Percentiles rank a stretch among this genome's conserved stretches.
phyloP scores from a whole-genome alignment of 2,888 invertebrate genomes.

The Acleris emargana region DNA sequence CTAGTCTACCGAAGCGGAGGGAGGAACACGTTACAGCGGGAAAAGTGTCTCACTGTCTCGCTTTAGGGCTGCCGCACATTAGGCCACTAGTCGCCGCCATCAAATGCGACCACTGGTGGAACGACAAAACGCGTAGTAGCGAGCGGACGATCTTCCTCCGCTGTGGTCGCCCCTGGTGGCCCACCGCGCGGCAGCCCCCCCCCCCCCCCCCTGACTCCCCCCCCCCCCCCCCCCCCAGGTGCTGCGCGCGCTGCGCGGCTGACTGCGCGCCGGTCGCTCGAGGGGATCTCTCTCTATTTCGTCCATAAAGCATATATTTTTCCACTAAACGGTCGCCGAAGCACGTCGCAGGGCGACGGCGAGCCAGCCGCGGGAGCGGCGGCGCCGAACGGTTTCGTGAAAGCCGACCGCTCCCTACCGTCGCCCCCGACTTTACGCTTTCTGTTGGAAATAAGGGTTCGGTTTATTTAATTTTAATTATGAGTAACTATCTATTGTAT shows the following conservation, averaged over 20 bases:
- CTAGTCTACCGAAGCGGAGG: no score
- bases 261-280: background rate
- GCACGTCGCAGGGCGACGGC: slow-evolving; percentile 2
- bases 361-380: background rate
- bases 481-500: background rate
- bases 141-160: no score
- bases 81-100: no score
- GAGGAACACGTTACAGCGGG: no score
- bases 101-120: no score
- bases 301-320: slow-evolving; percentile 26
- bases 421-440: background rate
- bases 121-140: no score
- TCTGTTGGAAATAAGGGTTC: slow-evolving; percentile 10
- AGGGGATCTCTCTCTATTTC: slow-evolving; percentile 17
- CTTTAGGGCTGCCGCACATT: no score
- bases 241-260: slow-evolving; percentile 41
- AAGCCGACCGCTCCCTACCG: background rate
- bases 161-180: no score
- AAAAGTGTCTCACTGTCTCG: no score
- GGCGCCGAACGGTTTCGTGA: no score
- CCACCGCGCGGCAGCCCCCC: background rate
- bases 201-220: slow-evolving; percentile 22
- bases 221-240: slow-evolving; percentile 48
- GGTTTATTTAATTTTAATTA: slow-evolving; percentile 10
- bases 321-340: slow-evolving; percentile 18